Evolutionary conservation across 2,113 vertebrate genomes (phyloP), one percentile per base, ranked within the genome.

Genomic region (Lipophrys pholis): DNA sequence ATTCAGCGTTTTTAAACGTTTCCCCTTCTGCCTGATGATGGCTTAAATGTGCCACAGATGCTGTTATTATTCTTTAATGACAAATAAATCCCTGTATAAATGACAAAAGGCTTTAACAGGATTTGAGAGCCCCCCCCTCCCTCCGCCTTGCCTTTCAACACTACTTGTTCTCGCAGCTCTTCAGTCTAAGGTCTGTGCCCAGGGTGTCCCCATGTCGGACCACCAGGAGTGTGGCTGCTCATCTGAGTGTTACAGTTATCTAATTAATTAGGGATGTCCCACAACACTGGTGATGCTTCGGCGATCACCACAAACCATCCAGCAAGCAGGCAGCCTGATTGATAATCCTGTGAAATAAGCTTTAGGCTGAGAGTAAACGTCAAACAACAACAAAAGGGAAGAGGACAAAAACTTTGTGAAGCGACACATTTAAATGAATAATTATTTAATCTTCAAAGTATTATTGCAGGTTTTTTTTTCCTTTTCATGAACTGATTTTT

Each of bases 211-310:
- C 86, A 92, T 86, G 83, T 82, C 54, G 85, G 95, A 95, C 96
- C 96, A 95, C 94, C 94, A 94, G 90, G 88, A 89, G 91, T 91
- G 94, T 7, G 75, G 91, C 91, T 92, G 93, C 92, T 95, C 92
- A 94, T 92, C 94, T 91, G 93, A 93, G 92, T 93, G 93, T 95
- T 94, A 95, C 94, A 94, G 94, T 97, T 94, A 95, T 95, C 94
- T 95, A 93, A 96, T 95, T 95, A 93, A 96, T 95, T 95, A 95
- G 90, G 89, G 73, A 84, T 51, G 83, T 80, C 86, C 84, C 81
- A 92, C 86, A 90, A 92, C 91, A 65, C 86, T 84, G 84, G 79
- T 83, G 86, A 80, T 84, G 89, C 91, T 90, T 93, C 93, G 80
- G 86, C 89, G 90, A 89, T 91, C 88, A 36, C 60, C 16, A 30